Evolutionary conservation across 1,140 invertebrate species (phyloP), one percentile per base, ranked within the genome.

Genomic region (Trissolcus basalis): DNA sequence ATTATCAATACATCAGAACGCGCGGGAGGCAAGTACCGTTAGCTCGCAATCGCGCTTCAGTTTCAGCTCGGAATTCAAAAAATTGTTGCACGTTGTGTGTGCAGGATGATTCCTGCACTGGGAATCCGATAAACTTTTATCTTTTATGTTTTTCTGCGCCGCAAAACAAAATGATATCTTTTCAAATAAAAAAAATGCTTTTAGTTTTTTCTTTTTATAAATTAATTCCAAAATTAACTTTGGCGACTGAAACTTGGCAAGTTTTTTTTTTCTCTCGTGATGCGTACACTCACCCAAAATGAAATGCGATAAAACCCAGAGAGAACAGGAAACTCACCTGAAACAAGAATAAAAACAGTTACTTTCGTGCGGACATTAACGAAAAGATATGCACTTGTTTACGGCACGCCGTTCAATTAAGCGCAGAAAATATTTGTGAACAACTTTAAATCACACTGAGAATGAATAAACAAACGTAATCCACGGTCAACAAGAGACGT

Each of bases 1-100:
- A 75, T 75, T 63, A 69, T 75, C 64, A 75, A 68, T 68, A 75
- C 47, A 74, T 74, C 71, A 74, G 64, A 61, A 54, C 41, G 51
- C 63, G 71, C 71, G 64, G 71, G 71, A 74, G 53, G 71, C 48
- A 41, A 11, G 47, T 74, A 74, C 71, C 61, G 70, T 74, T 74
- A 74, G 13, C 35, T 74, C 27, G 44, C 56, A 68, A 67, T 74
- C 63, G 71, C 71, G 44, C 61, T 67, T 73, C 45, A 53, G 54
- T 68, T 74, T 68, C 56, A 54, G 36, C 13, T 5, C 1, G 63
- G 63, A 60, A 65, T 60, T 68, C 47, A 59, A 59, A 39, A 60
- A 59, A 36, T 14, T 19, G 13, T 45, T 61, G 49, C 45, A 54
- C 35, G 70, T 13, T 49, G 48, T 16, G 16, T n/a, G 49, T 14